These are phyloP conservation scores for Propithecus deckenii DNA, from an alignment of 2,797 vertebrate genomes.

Conservation along the genomic window DNA sequence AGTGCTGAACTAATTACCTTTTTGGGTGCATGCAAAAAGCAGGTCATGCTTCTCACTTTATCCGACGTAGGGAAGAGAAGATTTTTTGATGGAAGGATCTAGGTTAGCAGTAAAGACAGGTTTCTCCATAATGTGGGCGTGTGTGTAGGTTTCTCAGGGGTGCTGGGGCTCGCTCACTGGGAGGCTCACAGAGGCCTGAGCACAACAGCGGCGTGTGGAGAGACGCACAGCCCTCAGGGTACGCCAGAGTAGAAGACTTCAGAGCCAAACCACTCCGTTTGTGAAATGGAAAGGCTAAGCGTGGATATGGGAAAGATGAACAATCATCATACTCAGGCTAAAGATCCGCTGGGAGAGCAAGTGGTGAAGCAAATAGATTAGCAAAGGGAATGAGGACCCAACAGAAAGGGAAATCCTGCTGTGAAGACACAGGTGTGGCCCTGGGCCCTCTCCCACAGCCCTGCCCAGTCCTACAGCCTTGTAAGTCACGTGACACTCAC, in stretches of 20 bases:
- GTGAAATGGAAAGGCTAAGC: background rate
- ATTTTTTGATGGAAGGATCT: constrained; percentile 32
- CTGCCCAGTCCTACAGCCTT: background rate
- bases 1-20: constrained; percentile 44
- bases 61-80: background rate
- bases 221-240: background rate
- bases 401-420: too few relatives aligned
- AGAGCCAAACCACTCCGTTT: background rate
- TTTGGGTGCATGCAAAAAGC: background rate
- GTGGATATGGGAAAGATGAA: background rate
- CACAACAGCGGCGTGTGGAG: background rate
- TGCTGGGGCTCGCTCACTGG: background rate
- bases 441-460: background rate
- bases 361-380: background rate
- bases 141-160: background rate
- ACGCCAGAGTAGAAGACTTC: background rate
- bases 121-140: background rate
- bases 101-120: background rate
- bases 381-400: background rate
- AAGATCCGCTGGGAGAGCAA: background rate
- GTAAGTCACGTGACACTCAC: background rate
- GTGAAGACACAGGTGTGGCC: fast-evolving
- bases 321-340: too few relatives aligned
- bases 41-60: constrained; percentile 1
- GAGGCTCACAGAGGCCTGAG: background rate